Conservation (phyloP, 2,113 vertebrate genomes). For the Sus scrofa region DNA sequence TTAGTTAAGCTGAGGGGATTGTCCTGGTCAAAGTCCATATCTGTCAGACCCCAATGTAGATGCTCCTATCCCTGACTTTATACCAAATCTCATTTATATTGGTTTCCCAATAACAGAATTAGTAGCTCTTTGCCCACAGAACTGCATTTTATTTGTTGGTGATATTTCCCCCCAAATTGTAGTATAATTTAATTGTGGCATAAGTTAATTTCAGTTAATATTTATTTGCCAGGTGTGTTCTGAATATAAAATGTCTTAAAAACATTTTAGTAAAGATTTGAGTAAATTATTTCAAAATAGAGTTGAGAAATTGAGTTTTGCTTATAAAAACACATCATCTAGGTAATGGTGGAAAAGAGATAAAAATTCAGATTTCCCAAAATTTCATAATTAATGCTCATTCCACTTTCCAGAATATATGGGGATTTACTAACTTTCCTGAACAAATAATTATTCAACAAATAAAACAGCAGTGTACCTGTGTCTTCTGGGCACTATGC, state of each 20-base stretch:
- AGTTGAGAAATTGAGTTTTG: neutral
- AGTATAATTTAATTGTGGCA: neutral
- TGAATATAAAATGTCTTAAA: neutral
- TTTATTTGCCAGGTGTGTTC: neutral
- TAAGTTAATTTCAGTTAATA: neutral
- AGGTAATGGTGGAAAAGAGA: neutral
- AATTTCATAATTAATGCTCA: neutral
- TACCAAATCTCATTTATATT: neutral
- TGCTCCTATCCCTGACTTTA: neutral
- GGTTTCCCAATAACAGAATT: neutral
- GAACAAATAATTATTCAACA: neutral
- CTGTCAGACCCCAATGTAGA: neutral
- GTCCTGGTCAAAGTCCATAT: neutral
- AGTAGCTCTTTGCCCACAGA: neutral
- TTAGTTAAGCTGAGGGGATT: neutral
- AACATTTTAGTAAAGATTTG: neutral
- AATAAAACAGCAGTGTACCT: neutral
- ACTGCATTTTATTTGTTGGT: neutral
- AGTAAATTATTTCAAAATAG: neutral
- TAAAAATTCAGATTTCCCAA: neutral
- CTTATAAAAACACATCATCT: neutral
- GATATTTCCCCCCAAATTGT: neutral
- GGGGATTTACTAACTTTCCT: slow-evolving; percentile 6
- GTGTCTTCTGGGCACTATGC: neutral
- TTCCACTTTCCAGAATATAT: neutral